These are phyloP conservation scores for Calameuta pallipes DNA, from an alignment of 2,888 invertebrate species.

Conservation along the genomic window DNA sequence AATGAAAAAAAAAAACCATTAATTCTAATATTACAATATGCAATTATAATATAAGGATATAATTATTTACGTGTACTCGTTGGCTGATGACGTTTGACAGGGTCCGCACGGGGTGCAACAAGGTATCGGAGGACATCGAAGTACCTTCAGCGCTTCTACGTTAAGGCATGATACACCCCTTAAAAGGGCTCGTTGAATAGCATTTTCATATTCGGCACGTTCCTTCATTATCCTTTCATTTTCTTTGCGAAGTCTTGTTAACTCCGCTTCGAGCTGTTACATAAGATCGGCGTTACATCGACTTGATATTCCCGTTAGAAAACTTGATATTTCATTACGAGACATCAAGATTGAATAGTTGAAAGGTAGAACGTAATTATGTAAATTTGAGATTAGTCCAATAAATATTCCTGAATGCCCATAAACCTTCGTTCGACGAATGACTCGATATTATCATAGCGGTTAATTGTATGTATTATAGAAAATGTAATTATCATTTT, in stretches of 20 bases:
- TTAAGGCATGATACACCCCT: slow-evolving; percentile 60
- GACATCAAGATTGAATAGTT: background rate
- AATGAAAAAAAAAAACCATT: background rate
- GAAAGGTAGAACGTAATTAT: background rate
- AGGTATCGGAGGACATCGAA: slow-evolving; percentile 48
- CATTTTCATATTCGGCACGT: slow-evolving; percentile 56
- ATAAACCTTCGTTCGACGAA: background rate
- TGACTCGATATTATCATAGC: background rate
- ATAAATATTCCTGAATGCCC: background rate
- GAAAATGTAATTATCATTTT: slow-evolving; percentile 2
- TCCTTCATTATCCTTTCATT: slow-evolving; percentile 55
- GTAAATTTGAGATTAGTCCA: background rate
- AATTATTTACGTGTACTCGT: slow-evolving; percentile 16
- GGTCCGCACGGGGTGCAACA: slow-evolving; percentile 47
- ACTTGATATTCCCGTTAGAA: background rate
- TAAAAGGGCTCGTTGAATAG: slow-evolving; percentile 57
- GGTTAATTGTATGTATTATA: background rate
- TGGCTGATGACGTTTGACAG: slow-evolving; percentile 15
- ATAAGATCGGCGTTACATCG: background rate
- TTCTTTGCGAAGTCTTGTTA: slow-evolving; percentile 49
- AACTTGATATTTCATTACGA: background rate
- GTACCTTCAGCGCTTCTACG: slow-evolving; percentile 55
- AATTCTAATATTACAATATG: background rate
- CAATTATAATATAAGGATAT: background rate
- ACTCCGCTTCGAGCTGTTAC: slow-evolving; percentile 49